Evolutionary conservation across 2,797 vertebrate species (phyloP).

Genomic region (Cryptoprocta ferox): DNA sequence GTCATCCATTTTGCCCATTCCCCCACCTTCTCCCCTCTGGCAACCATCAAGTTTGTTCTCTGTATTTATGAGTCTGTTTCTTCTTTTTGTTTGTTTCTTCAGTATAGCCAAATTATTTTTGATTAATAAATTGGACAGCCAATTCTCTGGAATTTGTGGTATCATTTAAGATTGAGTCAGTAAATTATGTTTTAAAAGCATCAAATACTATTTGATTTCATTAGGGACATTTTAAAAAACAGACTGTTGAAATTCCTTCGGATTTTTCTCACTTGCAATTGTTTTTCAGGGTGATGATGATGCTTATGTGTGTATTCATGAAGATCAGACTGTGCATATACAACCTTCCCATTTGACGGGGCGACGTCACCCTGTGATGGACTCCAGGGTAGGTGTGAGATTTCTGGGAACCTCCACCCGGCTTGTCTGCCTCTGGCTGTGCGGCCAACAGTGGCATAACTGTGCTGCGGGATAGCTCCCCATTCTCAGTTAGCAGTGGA

Average conservation of each 20-base stretch:
- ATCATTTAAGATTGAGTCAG: not conserved
- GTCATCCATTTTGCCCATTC: not conserved
- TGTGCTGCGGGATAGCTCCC: not conserved
- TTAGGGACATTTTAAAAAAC: not conserved
- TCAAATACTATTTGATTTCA: not conserved
- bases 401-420: not conserved
- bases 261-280: not conserved
- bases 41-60: not conserved
- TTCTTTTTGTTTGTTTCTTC: not conserved
- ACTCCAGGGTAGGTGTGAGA: slow-evolving; percentile 85
- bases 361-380: slow-evolving; percentile 86
- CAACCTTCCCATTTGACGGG: slow-evolving; percentile 86
- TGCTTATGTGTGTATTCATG: slow-evolving; percentile 89
- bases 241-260: not conserved
- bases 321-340: slow-evolving; percentile 83
- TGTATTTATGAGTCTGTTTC: not conserved
- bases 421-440: not conserved
- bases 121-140: not conserved
- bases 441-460: not conserved
- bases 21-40: not conserved
- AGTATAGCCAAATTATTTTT: not conserved
- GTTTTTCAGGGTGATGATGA: slow-evolving; percentile 91
- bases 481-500: not conserved
- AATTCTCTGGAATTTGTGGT: slow-evolving; percentile 14
- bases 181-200: slow-evolving; percentile 24